Base-by-base conservation (phyloP, 2,797 vertebrate genomes). In the Selene dorsalis region DNA sequence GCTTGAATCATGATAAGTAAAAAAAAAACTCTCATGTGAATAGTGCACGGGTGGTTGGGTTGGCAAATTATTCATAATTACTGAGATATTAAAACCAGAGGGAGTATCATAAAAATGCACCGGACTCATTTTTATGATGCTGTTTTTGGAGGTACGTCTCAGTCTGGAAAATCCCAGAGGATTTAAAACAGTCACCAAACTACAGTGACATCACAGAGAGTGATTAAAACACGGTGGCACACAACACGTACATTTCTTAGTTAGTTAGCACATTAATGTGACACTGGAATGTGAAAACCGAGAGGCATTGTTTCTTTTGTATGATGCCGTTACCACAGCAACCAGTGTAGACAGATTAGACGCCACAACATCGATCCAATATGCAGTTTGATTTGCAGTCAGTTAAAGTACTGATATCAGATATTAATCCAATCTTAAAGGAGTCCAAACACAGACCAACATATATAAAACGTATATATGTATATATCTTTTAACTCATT, bases 121-220 rank as follows among this genome's bases (percentile, higher is more conserved):
- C 11, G 17, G 17, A 47, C 43, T 16, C 41, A 43, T 43, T 43
- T 43, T 43, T 16, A 17, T 43, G 41, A 43, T 43, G 41, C 41
- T 4, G 41, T 43, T 43, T 43, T 43, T 43, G 26, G 17, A 67
- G 39, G 18, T 66, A 35, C 61, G 18, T 14, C 26, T 82, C 56
- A 58, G 52, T 64, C 35, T 53, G 57, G 24, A 32, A 39, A 1
- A 45, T 6, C 43, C 6, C 45, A 47, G 39, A 38, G 18, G 28
- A 68, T 72, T 72, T 76, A n/a, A n/a, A n/a, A 50, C 10, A 24
- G 38, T 65, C 35, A 56, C 28, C 47, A 41, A 2, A 48, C 17
- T 70, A 17, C n/a, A 28, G 18, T 50, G 45, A 53, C 7, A 20
- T 78, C 55, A 65, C 2, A 39, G 39, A 45, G 47, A 24, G 52